Evolutionary conservation across 2,113 vertebrate species (phyloP).

Genomic region (Barnardius zonarius): DNA sequence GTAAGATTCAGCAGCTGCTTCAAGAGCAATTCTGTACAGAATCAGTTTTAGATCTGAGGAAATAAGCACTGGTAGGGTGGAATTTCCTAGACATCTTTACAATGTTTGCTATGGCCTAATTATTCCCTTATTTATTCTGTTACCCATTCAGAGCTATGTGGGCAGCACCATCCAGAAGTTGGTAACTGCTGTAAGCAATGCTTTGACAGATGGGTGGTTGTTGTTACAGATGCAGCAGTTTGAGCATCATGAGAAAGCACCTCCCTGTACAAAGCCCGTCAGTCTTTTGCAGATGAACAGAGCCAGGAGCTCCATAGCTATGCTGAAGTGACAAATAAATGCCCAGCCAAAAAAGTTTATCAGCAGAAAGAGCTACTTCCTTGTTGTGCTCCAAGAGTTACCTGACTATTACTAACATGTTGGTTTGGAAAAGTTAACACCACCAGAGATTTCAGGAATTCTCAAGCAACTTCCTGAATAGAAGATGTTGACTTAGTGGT

Average conservation of each 20-base stretch:
- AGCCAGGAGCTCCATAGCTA: neutral
- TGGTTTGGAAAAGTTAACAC: neutral
- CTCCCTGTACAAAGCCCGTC: neutral
- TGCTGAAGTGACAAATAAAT: neutral
- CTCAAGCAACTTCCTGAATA: neutral
- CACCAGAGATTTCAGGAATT: neutral
- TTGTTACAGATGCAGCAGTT: neutral
- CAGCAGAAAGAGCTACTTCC: neutral
- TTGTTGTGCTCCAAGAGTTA: neutral
- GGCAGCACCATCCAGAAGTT: neutral
- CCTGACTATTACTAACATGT: neutral
- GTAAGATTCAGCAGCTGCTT: neutral
- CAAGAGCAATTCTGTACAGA: neutral
- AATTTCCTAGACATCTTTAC: neutral
- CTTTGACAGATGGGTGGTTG: neutral
- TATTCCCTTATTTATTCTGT: neutral
- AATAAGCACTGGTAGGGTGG: neutral
- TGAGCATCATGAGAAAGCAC: neutral
- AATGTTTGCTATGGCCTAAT: neutral
- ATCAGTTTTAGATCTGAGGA: neutral
- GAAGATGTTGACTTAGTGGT: neutral
- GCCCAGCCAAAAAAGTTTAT: neutral
- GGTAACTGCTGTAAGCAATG: neutral
- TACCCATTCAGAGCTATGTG: accelerated
- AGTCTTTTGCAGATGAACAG: neutral